Evolutionary conservation across 2,888 invertebrate species (phyloP).

Genomic region (Tridacna crocea): DNA sequence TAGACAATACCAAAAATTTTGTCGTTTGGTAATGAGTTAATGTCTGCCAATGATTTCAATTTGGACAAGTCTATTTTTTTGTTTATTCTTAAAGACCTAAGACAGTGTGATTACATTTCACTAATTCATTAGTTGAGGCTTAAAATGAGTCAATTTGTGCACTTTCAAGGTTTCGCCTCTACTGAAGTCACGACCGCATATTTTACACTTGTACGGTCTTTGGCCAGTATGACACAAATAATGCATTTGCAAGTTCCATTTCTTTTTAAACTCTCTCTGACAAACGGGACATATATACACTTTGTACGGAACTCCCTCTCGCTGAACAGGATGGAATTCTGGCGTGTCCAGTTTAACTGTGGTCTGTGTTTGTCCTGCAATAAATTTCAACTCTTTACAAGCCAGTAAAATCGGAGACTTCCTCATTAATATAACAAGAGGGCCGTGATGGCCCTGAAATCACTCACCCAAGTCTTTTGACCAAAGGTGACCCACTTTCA

Average conservation of each 20-base stretch:
- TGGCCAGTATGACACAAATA: slow-evolving; percentile 17
- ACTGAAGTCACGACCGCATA: slow-evolving; percentile 18
- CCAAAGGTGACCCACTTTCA: no score
- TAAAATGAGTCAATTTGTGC: slow-evolving; percentile 2
- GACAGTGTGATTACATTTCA: no score
- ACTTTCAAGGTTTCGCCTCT: not conserved
- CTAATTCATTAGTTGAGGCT: not conserved
- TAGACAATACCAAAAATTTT: no score
- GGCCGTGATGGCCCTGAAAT: no score
- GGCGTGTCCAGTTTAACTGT: not conserved
- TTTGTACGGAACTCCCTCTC: not conserved
- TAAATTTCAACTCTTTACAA: not conserved
- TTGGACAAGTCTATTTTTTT: no score
- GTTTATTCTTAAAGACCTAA: no score
- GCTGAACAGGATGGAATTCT: not conserved
- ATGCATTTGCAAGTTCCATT: slow-evolving; percentile 21
- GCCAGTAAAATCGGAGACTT: no score
- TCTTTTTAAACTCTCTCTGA: slow-evolving; percentile 1
- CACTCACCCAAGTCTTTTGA: no score
- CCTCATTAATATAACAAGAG: no score
- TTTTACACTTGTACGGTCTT: slow-evolving; percentile 21
- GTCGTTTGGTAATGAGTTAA: no score
- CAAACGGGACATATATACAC: slow-evolving; percentile 10
- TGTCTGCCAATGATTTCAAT: no score
- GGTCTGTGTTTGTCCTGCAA: not conserved